Base-by-base conservation (phyloP, 2,113 vertebrate species). In the Fulica atra region DNA sequence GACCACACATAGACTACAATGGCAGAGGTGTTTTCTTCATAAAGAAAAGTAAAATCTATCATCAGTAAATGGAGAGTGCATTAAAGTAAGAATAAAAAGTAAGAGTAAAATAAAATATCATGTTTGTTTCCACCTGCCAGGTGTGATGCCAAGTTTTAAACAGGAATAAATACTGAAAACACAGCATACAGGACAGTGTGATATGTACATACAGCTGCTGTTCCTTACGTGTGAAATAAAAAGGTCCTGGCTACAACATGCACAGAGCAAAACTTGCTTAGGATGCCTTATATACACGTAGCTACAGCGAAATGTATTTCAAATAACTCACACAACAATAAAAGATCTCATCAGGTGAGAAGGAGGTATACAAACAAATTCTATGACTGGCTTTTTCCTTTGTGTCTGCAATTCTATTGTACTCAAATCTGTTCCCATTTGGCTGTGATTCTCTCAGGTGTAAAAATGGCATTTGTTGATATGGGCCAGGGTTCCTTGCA, bases 181-280 rank as follows among this genome's bases (percentile, higher is more conserved):
- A 8, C 11, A n/a, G 23, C 56, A 64, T 21, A 69, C 6, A n/a
- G 18, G 18, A 42, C 6, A 13, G 19, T 20, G 19, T 38, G 60
- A 48, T 25, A 64, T 5, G 6, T 28, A 92, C 51, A 46, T 56
- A 93, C 40, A 79, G 29, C 18, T 63, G 50, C 81, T 84, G 73
- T 61, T 96, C 72, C 81, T 73, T 94, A 95, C 11, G n/a, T 38
- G 76, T 71, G 90, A 95, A 96, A 96, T 94, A 92, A 77, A 93
- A 88, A 63, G 48, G 64, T 90, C 87, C 86, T 92, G 91, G 92
- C 21, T n/a, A 57, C 29, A 95, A 92, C 91, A 93, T 94, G 82
- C 50, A 91, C 44, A 64, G n/a, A 95, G 65, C 33, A 77, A 86
- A 76, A 78, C 79, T 63, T 93, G 28, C 83, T 95, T 90, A 81